Percentiles rank a stretch among this genome's conserved stretches.
Evolutionary conservation across 2,888 invertebrate species (phyloP).

Genomic region (Yponomeuta sedellus): DNA sequence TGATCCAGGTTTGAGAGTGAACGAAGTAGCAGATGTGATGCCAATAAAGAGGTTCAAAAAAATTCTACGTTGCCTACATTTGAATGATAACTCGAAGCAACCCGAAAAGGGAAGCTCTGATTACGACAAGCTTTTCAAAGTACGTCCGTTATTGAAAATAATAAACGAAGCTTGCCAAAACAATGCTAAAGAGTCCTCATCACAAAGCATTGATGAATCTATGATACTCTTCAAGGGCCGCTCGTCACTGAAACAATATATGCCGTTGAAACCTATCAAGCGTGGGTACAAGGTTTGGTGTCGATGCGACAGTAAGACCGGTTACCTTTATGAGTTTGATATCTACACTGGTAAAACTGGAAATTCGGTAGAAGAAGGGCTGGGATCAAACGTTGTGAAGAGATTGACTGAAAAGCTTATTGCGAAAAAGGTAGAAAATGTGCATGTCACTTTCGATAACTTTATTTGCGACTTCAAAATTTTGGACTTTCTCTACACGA

Average conservation of each 20-base stretch:
- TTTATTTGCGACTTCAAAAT: conserved; percentile 10
- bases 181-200: conserved; percentile 16
- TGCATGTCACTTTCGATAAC: conserved; percentile 20
- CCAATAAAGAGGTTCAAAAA: conserved; percentile 26
- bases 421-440: conserved; percentile 8
- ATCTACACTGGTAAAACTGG: conserved; percentile 17
- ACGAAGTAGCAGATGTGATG: conserved; percentile 28
- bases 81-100: conserved; percentile 22
- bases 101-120: conserved; percentile 19
- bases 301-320: conserved; percentile 19
- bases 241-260: conserved; percentile 26
- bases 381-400: conserved; percentile 14
- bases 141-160: conserved; percentile 20
- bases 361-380: conserved; percentile 2
- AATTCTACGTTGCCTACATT: conserved; percentile 22
- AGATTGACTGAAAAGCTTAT: conserved; percentile 1
- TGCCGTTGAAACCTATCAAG: conserved; percentile 25
- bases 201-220: conserved; percentile 25
- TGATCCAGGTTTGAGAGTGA: conserved; percentile 26
- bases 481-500: neutral
- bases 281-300: conserved; percentile 28
- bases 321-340: conserved; percentile 13
- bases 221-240: conserved; percentile 27
- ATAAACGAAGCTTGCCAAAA: conserved; percentile 21
- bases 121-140: conserved; percentile 22